Evolutionary conservation across 2,888 invertebrate species (phyloP), one percentile per base, ranked within the genome.

Genomic region (Xanthia icteritia): DNA sequence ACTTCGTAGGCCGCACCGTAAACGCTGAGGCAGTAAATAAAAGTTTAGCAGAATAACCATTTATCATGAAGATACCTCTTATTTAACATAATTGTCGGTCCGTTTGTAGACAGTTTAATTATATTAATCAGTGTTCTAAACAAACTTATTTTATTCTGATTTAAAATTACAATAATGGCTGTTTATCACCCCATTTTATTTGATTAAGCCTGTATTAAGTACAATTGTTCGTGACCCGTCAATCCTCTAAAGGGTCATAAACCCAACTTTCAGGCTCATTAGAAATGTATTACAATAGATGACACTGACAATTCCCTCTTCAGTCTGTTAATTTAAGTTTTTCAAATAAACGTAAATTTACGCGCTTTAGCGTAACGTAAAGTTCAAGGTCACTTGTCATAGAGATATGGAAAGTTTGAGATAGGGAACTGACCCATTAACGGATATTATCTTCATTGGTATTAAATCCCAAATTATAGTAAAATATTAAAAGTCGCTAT

Each of bases 201-300:
- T 76, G 48, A 76, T 80, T 31, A 80, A 77, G 69, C 65, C 66
- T 67, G 67, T 77, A 36, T 60, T 58, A 63, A 72, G 71, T 76
- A 73, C 76, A 76, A 77, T 80, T 83, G 36, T 67, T 58, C 51
- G 23, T 64, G 68, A 67, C 58, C 77, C 70, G 31, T 45, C 72
- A n/a, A 81, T 78, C 76, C 74, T 76, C 81, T 60, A 0, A 65
- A 76, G 76, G 54, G 48, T 60, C 54, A 76, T 84, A 63, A 65
- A 76, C 63, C 15, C 45, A 85, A 85, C 71, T 81, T 86, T 78
- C 27, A n/a, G 61, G n/a, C 54, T 81, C 72, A 84, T 86, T 76
- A 86, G 13, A 66, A 77, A 84, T 76, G 45, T 86, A 64, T 68
- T 73, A 73, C 63, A 85, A 60, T 69, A 45, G 31, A 65, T 73